Percentiles rank a stretch among this genome's conserved stretches.
phyloP scores from a whole-genome alignment of 2,888 invertebrate genomes.

The Rhingia campestris region DNA sequence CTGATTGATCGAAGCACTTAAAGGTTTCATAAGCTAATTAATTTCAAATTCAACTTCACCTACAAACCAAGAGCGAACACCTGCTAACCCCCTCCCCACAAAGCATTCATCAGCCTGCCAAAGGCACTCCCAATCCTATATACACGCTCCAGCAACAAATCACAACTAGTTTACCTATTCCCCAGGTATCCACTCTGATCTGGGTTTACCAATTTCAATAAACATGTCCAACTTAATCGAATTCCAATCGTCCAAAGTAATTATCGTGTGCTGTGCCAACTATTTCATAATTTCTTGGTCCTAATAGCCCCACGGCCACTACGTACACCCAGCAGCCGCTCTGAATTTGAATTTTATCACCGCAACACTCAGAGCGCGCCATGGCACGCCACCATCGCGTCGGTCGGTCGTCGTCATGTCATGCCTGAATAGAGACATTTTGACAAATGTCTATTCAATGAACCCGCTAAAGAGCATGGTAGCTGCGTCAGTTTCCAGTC shows the following conservation, averaged over 20 bases:
- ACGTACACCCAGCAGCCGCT: constrained; percentile 5
- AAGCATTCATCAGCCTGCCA: neutral
- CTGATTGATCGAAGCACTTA: neutral
- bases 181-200: constrained; percentile 2
- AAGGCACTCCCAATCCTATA: constrained; percentile 40
- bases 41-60: neutral
- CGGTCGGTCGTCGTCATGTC: too few species aligned
- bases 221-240: constrained; percentile 66
- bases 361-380: neutral
- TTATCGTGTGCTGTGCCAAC: constrained; percentile 48
- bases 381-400: constrained; percentile 4
- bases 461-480: constrained; percentile 47
- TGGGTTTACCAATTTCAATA: constrained; percentile 55
- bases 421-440: constrained; percentile 42
- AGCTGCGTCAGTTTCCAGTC: constrained; percentile 33
- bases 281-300: constrained; percentile 62
- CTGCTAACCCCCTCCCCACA: constrained; percentile 11
- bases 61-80: constrained; percentile 26
- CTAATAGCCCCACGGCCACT: constrained; percentile 32
- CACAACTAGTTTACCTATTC: constrained; percentile 45
- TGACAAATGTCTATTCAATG: constrained; percentile 73
- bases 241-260: constrained; percentile 66
- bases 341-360: constrained; percentile 43
- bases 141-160: constrained; percentile 53
- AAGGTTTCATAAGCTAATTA: neutral